A percentile compares a stretch with the other conserved stretches of the same genome.
Evolutionary conservation across 2,888 invertebrate genomes (phyloP).

Genomic region (Caenorhabditis uteleia): DNA sequence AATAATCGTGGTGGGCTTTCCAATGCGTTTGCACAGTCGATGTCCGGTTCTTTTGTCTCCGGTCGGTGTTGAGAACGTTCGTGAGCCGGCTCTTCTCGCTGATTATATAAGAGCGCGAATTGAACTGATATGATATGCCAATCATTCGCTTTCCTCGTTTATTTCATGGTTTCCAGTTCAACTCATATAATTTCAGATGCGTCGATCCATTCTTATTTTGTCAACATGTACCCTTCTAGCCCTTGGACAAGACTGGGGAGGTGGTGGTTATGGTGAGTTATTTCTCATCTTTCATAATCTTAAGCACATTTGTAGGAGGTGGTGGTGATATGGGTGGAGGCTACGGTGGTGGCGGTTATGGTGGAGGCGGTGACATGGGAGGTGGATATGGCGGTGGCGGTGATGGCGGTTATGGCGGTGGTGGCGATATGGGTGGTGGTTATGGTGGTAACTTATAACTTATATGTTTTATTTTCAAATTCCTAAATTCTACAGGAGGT

Average conservation of each 20-base stretch:
- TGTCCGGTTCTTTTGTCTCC: slow-evolving; percentile 40
- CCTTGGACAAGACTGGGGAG: slow-evolving; percentile 60
- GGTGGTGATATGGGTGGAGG: slow-evolving; percentile 37
- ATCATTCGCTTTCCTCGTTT: background rate
- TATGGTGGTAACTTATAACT: slow-evolving; percentile 29
- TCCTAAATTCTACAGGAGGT: slow-evolving; percentile 35
- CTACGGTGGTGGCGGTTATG: too few relatives aligned
- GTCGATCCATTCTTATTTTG: slow-evolving; percentile 39
- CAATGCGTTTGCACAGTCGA: slow-evolving; percentile 34
- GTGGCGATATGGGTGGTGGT: slow-evolving; percentile 46
- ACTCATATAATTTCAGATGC: slow-evolving; percentile 24
- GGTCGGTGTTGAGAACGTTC: slow-evolving; percentile 22
- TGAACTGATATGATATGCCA: slow-evolving; percentile 8
- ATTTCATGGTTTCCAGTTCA: background rate
- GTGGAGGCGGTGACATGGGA: slow-evolving; percentile 45
- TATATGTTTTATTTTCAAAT: background rate
- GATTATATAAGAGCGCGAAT: slow-evolving; percentile 29
- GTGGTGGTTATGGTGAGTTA: slow-evolving; percentile 38
- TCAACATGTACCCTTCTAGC: slow-evolving; percentile 47
- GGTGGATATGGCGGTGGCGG: slow-evolving; percentile 42
- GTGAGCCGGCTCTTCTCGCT: slow-evolving; percentile 45
- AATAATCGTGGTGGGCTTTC: slow-evolving; percentile 24
- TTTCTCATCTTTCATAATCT: background rate
- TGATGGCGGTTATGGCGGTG: slow-evolving; percentile 28
- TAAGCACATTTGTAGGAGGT: slow-evolving; percentile 17